Base-by-base conservation (phyloP, 2,113 vertebrate species). In the Sylvia atricapilla region DNA sequence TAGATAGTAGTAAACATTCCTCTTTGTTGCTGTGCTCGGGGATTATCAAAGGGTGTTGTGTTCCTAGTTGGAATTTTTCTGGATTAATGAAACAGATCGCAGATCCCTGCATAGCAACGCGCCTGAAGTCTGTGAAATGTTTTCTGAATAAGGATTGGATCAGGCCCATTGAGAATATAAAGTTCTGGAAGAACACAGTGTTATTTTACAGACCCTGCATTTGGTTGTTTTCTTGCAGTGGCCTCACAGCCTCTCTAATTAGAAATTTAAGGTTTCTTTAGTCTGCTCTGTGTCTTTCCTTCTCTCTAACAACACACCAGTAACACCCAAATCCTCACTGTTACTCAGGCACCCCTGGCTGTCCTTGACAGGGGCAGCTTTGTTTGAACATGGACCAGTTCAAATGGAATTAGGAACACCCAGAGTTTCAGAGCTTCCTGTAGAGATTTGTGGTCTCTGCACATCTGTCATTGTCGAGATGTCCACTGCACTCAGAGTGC, bases 71-170 rank as follows among this genome's bases (percentile, higher is more conserved):
- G 66, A 91, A 82, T 95, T 91, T 90, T 93, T 89, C 81, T 78
- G 53, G 89, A 95, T 93, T 95, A 96, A 94, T 87, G 93, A 84
- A 95, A 93, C 80, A 84, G 87, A 87, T 95, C 49, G 18, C 81
- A 91, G 88, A 91, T 92, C 74, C 84, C 84, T 91, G 86, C 95
- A 87, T 68, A 94, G 91, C 84, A 92, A 91, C 10, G 19, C 80
- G 91, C 58, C 87, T 82, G 77, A 89, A 80, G 62, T 85, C 84
- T 76, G 59, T 91, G 84, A 91, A 95, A 84, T 91, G 82, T 91
- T 94, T 82, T 87, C 78, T 89, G 63, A 95, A 53, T 91, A 83
- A 82, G 81, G 95, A 82, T 83, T 94, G 93, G 84, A 93, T 95
- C 78, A 89, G 58, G 84, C 77, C 95, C 81, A 83, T 18, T 79